These are phyloP conservation scores for Enteromius argenteus DNA, from an alignment of 2,797 vertebrate species.

Conservation along the genomic window DNA sequence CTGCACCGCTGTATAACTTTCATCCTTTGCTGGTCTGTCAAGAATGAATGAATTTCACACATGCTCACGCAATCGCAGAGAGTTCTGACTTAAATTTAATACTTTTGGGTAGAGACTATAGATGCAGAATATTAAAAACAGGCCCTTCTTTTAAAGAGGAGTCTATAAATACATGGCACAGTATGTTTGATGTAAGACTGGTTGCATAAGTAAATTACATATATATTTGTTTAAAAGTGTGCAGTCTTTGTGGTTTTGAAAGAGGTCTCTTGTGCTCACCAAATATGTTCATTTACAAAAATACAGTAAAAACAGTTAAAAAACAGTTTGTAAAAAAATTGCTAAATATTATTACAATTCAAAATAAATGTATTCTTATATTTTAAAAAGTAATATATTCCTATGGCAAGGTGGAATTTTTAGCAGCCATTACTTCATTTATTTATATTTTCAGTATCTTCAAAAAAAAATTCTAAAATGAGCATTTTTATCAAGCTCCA, in stretches of 20 bases:
- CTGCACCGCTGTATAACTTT: constrained; percentile 38
- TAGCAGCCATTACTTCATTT: neutral
- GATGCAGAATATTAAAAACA: neutral
- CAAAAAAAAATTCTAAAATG: too few species aligned
- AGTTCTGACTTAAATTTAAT: neutral
- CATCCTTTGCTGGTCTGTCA: constrained; percentile 34
- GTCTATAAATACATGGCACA: neutral
- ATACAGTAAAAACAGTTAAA: neutral
- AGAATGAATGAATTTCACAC: constrained; percentile 19
- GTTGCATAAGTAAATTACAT: neutral
- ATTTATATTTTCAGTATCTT: neutral
- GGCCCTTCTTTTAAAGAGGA: neutral
- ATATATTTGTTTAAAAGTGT: neutral
- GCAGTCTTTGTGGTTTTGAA: neutral
- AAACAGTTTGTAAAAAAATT: too few species aligned
- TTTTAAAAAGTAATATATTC: neutral
- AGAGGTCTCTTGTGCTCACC: neutral
- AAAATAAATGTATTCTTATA: neutral
- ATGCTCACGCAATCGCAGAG: neutral
- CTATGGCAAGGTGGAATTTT: neutral
- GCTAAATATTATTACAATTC: neutral
- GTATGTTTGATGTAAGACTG: neutral
- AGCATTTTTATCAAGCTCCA: too few species aligned
- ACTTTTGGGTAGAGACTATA: neutral
- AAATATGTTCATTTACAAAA: neutral